phyloP scores from a whole-genome alignment of 2,113 vertebrate species.

The Rhegmatorhina hoffmannsi region DNA sequence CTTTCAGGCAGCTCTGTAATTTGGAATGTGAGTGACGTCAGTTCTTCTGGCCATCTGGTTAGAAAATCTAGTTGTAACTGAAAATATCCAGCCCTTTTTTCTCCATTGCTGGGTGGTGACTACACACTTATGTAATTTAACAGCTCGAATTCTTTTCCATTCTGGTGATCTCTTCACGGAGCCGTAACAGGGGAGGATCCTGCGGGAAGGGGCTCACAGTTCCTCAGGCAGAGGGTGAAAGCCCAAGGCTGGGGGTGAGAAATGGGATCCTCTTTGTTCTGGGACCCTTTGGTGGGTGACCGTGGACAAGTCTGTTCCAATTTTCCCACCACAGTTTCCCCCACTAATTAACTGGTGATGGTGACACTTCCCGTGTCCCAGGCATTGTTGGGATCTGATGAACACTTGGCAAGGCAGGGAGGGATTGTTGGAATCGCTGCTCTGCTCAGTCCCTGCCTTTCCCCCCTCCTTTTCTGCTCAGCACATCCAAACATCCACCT shows the following conservation, averaged over 20 bases:
- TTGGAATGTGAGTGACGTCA: conserved; percentile 73
- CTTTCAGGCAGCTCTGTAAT: conserved; percentile 65
- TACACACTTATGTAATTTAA: conserved; percentile 72
- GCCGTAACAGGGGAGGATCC: conserved; percentile 1
- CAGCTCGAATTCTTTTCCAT: conserved; percentile 67
- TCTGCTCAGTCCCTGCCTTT: not conserved
- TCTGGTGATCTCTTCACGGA: conserved; percentile 57
- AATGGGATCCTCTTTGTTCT: not conserved
- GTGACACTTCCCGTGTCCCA: not conserved
- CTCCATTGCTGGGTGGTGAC: conserved; percentile 68
- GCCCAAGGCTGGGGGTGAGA: not conserved
- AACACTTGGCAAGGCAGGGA: not conserved
- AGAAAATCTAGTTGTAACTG: conserved; percentile 71
- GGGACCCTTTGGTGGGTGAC: not conserved
- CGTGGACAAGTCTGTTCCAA: not conserved
- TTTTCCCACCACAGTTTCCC: conserved; percentile 37
- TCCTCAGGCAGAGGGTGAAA: not conserved
- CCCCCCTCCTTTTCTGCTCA: accelerated
- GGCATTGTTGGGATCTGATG: conserved; percentile 38
- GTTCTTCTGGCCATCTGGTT: conserved; percentile 70
- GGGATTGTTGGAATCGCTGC: conserved; percentile 17
- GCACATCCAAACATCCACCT: conserved; percentile 13
- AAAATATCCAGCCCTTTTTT: conserved; percentile 72
- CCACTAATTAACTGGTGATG: not conserved
- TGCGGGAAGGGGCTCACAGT: not conserved